A percentile compares a stretch with the other conserved stretches of the same genome.
These are phyloP conservation scores for Tetheella fluctuosa DNA, from an alignment of 2,888 invertebrate genomes.

Conservation along the genomic window DNA sequence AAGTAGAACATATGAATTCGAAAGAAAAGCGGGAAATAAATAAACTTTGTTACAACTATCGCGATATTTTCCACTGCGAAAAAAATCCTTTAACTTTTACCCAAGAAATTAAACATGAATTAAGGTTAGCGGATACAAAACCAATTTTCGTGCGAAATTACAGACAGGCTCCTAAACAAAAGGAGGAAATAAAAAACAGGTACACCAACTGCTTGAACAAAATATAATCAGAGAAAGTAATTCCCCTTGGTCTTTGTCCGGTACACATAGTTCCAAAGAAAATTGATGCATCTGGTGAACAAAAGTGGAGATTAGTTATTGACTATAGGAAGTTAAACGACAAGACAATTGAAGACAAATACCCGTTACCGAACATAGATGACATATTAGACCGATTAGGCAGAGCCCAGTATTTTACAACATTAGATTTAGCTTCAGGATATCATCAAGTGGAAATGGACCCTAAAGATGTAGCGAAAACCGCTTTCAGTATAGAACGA, in stretches of 20 bases:
- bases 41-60: constrained; percentile 38
- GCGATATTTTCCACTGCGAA: constrained; percentile 48
- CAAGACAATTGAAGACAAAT: constrained; percentile 28
- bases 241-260: constrained; percentile 35
- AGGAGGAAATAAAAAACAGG: constrained; percentile 22
- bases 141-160: constrained; percentile 32
- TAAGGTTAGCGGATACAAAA: constrained; percentile 34
- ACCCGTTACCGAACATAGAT: constrained; percentile 35
- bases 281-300: too few species aligned
- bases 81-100: constrained; percentile 43
- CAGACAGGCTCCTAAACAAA: constrained; percentile 27
- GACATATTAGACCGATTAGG: constrained; percentile 33
- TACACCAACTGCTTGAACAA: constrained; percentile 29
- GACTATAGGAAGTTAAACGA: constrained; percentile 33
- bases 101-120: constrained; percentile 45
- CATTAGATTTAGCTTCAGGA: constrained; percentile 35
- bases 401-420: constrained; percentile 27
- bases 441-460: constrained; percentile 30
- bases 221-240: constrained; percentile 29
- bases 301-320: too few species aligned
- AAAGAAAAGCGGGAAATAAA: constrained; percentile 40
- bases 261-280: too few species aligned
- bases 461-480: constrained; percentile 36
- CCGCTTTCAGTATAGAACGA: constrained; percentile 42
- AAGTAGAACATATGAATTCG: constrained; percentile 34